Evolutionary conservation across 64 coral and sea anemone species (phyloP).

Genomic region (Catalaphyllia jardinei): DNA sequence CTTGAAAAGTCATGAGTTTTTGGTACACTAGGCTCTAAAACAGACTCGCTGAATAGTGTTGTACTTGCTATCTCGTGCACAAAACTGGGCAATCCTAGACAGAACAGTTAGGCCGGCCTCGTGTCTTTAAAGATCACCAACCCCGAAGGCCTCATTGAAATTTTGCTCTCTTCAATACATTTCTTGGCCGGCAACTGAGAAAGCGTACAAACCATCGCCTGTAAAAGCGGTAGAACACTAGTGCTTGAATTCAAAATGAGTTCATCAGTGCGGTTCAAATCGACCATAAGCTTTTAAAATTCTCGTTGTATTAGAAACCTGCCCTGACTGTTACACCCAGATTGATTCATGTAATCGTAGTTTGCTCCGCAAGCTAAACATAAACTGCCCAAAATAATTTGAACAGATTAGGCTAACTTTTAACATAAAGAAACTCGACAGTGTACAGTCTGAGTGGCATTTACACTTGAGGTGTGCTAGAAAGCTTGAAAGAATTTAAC

Average conservation of each 20-base stretch:
- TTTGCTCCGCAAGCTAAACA: neutral
- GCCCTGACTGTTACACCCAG: neutral
- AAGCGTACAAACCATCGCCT: neutral
- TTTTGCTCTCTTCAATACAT: neutral
- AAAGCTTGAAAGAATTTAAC: neutral
- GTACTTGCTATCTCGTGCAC: neutral
- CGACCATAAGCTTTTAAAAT: neutral
- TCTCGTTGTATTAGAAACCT: neutral
- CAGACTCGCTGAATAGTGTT: neutral
- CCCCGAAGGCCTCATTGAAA: neutral
- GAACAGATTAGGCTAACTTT: no score
- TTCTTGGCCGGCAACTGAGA: neutral
- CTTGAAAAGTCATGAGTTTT: slow-evolving; percentile 11
- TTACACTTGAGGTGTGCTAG: neutral
- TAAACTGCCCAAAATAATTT: no score
- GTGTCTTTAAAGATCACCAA: neutral
- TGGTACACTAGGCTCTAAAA: neutral
- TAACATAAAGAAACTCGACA: no score
- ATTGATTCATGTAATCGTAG: neutral
- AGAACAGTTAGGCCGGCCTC: neutral
- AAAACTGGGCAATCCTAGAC: neutral
- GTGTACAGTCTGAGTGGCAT: neutral
- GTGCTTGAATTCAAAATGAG: neutral
- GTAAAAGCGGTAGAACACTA: neutral
- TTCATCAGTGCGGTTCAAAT: neutral